Base-by-base conservation (phyloP, 2,113 vertebrate species). In the Rhabdomys dilectus region DNA sequence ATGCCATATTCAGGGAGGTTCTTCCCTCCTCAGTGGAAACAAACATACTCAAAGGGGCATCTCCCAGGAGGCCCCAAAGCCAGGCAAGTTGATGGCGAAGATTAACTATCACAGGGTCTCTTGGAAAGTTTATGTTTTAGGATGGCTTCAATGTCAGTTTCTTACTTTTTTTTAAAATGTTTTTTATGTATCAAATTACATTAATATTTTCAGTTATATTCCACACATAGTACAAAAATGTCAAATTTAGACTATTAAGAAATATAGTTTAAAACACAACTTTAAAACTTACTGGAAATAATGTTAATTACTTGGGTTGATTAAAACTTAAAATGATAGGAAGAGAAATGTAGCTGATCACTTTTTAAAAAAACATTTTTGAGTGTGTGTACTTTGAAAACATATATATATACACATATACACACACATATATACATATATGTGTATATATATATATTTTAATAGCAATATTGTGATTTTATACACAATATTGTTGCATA, bases 171-270 rank as follows among this genome's bases (percentile, higher is more conserved):
- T 95, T 84, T 56, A 60, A n/a, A n/a, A n/a, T n/a, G n/a, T 93
- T 82, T 66, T 92, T 91, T 85, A 56, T 82, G 0, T 73, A 66
- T 68, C 76, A 73, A 60, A 60, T 68, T 81, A 87, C 82, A 56
- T 91, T 84, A 93, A 62, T 75, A 78, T 89, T 93, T 95, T 91
- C 31, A 87, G 22, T 73, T 94, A 88, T 12, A 31, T 6, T 53
- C 34, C 39, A n/a, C 11, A 26, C 70, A 72, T 86, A 91, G 21
- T 31, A 88, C 42, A 96, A 76, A 76, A 72, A 15, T 82, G 36
- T 89, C 87, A 95, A 93, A 92, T 88, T 94, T 82, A 97, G 17
- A 26, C 29, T 93, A 1, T 89, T 89, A 91, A 56, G 34, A 88
- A n/a, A 70, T 84, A 39, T 2, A 73, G 36, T 73, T 73, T 39